Percentiles rank a stretch among this genome's conserved stretches.
Conservation (phyloP, 1,140 invertebrate species). For the Aethina tumida region DNA sequence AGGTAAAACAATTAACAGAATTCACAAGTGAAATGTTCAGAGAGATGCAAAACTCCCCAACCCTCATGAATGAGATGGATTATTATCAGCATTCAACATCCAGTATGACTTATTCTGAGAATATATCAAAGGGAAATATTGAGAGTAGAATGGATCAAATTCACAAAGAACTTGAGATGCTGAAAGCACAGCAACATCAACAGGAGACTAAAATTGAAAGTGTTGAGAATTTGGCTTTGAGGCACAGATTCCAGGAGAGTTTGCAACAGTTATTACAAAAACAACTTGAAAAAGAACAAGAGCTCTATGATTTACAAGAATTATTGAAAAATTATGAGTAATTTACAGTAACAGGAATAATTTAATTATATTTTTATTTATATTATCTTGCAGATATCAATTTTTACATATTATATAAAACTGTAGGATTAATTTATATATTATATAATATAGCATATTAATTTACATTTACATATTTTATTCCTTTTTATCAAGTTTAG, state of each 20-base stretch:
- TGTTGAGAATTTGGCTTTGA: constrained; percentile 76
- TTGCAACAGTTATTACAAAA: constrained; percentile 67
- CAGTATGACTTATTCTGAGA: constrained; percentile 24
- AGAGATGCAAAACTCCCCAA: constrained; percentile 23
- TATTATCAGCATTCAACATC: constrained; percentile 30
- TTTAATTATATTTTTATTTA: too few relatives aligned
- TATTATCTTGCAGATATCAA: too few relatives aligned
- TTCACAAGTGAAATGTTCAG: constrained; percentile 36
- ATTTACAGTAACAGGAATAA: too few relatives aligned
- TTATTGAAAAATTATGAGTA: constrained; percentile 26
- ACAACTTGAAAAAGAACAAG: constrained; percentile 70
- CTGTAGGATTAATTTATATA: too few relatives aligned
- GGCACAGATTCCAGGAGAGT: constrained; percentile 71
- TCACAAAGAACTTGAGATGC: constrained; percentile 56
- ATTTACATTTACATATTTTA: too few relatives aligned
- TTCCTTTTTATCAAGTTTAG: too few relatives aligned
- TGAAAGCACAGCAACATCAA: constrained; percentile 58
- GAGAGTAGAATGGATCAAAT: constrained; percentile 46
- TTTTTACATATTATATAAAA: too few relatives aligned
- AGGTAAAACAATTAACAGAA: constrained; percentile 26
- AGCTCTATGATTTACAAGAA: constrained; percentile 37
- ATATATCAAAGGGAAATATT: constrained; percentile 39
- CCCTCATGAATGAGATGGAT: constrained; percentile 29
- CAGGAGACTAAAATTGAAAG: constrained; percentile 75
- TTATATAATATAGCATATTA: too few relatives aligned